A percentile compares a stretch with the other conserved stretches of the same genome.
phyloP scores from a whole-genome alignment of 2,797 vertebrate species.

The Acanthurus leucopareius region DNA sequence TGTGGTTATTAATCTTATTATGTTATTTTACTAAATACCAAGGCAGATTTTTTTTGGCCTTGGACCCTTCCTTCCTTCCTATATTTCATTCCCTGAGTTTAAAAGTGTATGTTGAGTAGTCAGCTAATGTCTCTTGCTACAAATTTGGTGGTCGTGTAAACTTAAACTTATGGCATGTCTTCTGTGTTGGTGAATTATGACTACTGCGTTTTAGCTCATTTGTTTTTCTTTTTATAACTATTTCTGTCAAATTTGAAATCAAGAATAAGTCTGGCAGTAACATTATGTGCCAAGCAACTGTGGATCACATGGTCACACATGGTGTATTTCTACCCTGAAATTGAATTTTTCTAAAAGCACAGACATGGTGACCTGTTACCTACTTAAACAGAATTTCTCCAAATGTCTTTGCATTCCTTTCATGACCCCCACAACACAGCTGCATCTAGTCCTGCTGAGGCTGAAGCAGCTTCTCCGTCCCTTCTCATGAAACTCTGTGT shows the following conservation, averaged over 20 bases:
- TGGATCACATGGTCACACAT: not conserved
- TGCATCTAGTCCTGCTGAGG: slow-evolving; percentile 60
- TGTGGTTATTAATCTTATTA: slow-evolving; percentile 12
- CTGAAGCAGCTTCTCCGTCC: slow-evolving; percentile 35
- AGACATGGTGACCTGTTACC: slow-evolving; percentile 67
- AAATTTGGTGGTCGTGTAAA: not conserved
- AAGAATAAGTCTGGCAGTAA: not conserved
- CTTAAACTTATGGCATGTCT: not conserved
- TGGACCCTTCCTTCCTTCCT: not conserved
- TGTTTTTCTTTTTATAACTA: not conserved
- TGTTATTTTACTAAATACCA: slow-evolving; percentile 32
- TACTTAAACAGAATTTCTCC: slow-evolving; percentile 61
- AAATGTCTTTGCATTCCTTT: slow-evolving; percentile 67
- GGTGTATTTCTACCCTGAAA: slow-evolving; percentile 6
- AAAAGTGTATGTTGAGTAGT: not conserved
- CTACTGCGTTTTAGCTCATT: not conserved
- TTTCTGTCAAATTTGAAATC: not conserved
- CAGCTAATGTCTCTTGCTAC: not conserved
- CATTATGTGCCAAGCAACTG: not conserved
- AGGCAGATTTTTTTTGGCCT: not conserved
- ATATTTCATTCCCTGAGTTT: not conserved
- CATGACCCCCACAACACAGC: slow-evolving; percentile 68
- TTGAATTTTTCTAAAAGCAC: not conserved
- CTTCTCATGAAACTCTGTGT: slow-evolving; percentile 30
- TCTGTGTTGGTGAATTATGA: not conserved